Evolutionary conservation across 2,888 invertebrate genomes (phyloP).

Genomic region (Drosophila longiperda): DNA sequence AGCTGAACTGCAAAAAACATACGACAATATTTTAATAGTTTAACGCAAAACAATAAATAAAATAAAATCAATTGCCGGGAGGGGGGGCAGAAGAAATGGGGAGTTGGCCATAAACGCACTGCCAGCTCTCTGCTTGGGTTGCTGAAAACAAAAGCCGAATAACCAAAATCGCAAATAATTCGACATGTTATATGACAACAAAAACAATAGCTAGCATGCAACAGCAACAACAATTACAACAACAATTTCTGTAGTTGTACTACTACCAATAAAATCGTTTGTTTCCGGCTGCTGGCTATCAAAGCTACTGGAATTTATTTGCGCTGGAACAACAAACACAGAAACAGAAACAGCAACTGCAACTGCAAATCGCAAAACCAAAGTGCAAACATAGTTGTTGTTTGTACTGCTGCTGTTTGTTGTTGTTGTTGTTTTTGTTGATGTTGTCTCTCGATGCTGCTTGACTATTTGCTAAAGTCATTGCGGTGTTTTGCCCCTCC

Average conservation of each 20-base stretch:
- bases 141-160: slow-evolving; percentile 71
- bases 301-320: slow-evolving; percentile 77
- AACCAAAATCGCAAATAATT: slow-evolving; percentile 77
- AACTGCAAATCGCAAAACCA: slow-evolving; percentile 80
- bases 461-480: slow-evolving; percentile 80
- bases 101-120: slow-evolving; percentile 45
- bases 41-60: slow-evolving; percentile 82
- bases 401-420: slow-evolving; percentile 18
- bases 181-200: slow-evolving; percentile 72
- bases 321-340: slow-evolving; percentile 66
- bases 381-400: slow-evolving; percentile 76
- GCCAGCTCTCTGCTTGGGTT: slow-evolving; percentile 11
- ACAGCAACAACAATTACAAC: slow-evolving; percentile 57
- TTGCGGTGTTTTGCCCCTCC: slow-evolving; percentile 65
- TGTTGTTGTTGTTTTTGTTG: slow-evolving; percentile 42
- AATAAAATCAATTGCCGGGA: slow-evolving; percentile 75
- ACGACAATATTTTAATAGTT: slow-evolving; percentile 81
- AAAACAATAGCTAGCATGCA: slow-evolving; percentile 54
- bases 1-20: slow-evolving; percentile 55
- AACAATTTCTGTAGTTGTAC: slow-evolving; percentile 58
- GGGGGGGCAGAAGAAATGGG: slow-evolving; percentile 41
- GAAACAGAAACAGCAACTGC: slow-evolving; percentile 52
- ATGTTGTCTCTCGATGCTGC: slow-evolving; percentile 61
- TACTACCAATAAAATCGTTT: slow-evolving; percentile 78
- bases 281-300: slow-evolving; percentile 70